Percentiles rank a stretch among this genome's conserved stretches.
Evolutionary conservation across 2,113 vertebrate species (phyloP).

Genomic region (Microtus richardsoni): DNA sequence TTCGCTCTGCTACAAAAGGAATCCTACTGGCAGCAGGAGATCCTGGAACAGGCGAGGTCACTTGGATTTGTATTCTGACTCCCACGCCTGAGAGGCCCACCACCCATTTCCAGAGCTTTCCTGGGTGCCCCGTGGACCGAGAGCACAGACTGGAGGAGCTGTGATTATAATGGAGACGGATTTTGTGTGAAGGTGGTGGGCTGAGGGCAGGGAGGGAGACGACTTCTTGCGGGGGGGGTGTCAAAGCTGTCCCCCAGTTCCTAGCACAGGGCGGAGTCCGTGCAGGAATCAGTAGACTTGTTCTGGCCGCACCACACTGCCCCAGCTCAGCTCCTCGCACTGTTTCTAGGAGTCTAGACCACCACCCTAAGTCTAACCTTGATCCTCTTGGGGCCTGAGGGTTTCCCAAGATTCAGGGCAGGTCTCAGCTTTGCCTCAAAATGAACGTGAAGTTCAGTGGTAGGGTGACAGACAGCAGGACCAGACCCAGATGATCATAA

Average conservation of each 20-base stretch:
- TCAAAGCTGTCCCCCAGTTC: not conserved
- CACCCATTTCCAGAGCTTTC: not conserved
- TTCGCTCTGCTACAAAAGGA: not conserved
- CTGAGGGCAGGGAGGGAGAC: not conserved
- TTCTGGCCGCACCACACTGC: too few relatives aligned
- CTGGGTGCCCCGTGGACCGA: not conserved
- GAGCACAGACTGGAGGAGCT: not conserved
- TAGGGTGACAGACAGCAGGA: not conserved
- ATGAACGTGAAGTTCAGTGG: not conserved
- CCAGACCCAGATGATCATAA: not conserved
- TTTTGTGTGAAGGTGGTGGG: not conserved
- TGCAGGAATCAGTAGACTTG: not conserved
- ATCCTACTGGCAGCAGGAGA: not conserved
- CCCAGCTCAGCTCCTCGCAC: not conserved
- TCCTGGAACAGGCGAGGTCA: not conserved
- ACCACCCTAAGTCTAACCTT: not conserved
- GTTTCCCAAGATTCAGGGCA: not conserved
- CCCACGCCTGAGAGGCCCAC: not conserved
- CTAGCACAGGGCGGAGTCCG: not conserved
- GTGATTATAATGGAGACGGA: fast-evolving
- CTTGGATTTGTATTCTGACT: not conserved
- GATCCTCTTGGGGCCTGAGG: not conserved
- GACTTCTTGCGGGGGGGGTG: not conserved
- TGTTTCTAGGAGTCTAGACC: not conserved
- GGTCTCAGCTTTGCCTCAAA: not conserved